phyloP scores from a whole-genome alignment of 1,140 invertebrate genomes.

The Amphibalanus amphitrite region DNA sequence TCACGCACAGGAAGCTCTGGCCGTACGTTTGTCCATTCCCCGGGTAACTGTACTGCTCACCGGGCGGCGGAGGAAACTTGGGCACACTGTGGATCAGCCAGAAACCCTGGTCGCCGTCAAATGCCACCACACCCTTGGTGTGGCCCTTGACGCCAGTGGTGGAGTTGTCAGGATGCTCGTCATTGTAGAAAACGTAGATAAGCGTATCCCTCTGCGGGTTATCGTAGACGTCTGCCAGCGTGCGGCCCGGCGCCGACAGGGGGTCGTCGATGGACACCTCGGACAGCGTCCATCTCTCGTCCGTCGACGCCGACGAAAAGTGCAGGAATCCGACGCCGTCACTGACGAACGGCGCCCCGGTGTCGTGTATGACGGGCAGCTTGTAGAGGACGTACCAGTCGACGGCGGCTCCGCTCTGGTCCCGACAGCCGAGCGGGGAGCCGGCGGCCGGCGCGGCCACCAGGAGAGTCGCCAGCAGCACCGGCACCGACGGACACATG shows the following conservation, averaged over 20 bases:
- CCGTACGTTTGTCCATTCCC: constrained; percentile 49
- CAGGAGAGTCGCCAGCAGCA: not conserved
- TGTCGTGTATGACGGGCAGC: constrained; percentile 44
- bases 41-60: constrained; percentile 50
- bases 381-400: constrained; percentile 43
- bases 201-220: constrained; percentile 19
- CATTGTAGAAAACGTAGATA: constrained; percentile 56
- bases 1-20: constrained; percentile 73
- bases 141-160: constrained; percentile 44
- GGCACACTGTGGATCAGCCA: constrained; percentile 88
- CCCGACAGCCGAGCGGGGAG: constrained; percentile 11
- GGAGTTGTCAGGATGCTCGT: constrained; percentile 46
- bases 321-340: constrained; percentile 52
- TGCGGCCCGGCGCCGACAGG: constrained; percentile 48
- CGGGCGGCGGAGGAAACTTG: constrained; percentile 45
- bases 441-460: too few species aligned
- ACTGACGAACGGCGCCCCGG: constrained; percentile 34
- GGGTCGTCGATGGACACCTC: constrained; percentile 36
- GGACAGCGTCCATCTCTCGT: constrained; percentile 47
- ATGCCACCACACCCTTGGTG: constrained; percentile 65
- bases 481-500: too few species aligned
- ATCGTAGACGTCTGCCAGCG: constrained; percentile 45
- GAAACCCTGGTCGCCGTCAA: constrained; percentile 49
- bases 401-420: constrained; percentile 14
- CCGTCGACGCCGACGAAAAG: constrained; percentile 39